Evolutionary conservation across 2,888 invertebrate genomes (phyloP).

Genomic region (Ectobius pallidus): DNA sequence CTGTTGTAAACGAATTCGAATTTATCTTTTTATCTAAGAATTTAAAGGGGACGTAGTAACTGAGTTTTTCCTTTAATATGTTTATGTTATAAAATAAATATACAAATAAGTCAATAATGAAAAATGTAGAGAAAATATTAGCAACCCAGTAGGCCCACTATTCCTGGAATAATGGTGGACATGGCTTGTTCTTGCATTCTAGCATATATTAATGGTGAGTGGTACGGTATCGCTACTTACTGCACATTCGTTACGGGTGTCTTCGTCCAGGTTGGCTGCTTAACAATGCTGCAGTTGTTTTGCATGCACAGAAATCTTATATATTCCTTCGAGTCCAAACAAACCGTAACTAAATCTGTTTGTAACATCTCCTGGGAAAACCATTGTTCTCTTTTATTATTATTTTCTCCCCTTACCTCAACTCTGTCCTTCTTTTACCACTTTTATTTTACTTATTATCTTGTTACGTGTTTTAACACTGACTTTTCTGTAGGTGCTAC

Average conservation of each 20-base stretch:
- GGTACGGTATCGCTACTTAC: conserved; percentile 8
- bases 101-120: too few relatives aligned
- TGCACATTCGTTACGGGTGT: conserved; percentile 20
- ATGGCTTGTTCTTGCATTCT: background rate
- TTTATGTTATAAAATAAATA: too few relatives aligned
- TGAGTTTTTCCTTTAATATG: too few relatives aligned
- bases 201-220: too few relatives aligned
- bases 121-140: too few relatives aligned
- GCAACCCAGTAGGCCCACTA: too few relatives aligned
- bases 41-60: too few relatives aligned
- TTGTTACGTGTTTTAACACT: conserved; percentile 20
- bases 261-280: conserved; percentile 7
- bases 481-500: conserved; percentile 8
- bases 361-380: conserved; percentile 26
- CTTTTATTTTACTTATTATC: conserved; percentile 3
- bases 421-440: background rate
- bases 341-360: conserved; percentile 30
- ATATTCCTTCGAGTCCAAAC: conserved; percentile 14
- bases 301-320: conserved; percentile 22
- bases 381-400: background rate
- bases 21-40: too few relatives aligned
- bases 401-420: background rate
- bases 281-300: conserved; percentile 24
- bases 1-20: too few relatives aligned
- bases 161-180: background rate